Percentiles rank a stretch among this genome's conserved stretches.
Conservation (phyloP, 2,888 invertebrate species). For the Sympetrum striolatum region DNA sequence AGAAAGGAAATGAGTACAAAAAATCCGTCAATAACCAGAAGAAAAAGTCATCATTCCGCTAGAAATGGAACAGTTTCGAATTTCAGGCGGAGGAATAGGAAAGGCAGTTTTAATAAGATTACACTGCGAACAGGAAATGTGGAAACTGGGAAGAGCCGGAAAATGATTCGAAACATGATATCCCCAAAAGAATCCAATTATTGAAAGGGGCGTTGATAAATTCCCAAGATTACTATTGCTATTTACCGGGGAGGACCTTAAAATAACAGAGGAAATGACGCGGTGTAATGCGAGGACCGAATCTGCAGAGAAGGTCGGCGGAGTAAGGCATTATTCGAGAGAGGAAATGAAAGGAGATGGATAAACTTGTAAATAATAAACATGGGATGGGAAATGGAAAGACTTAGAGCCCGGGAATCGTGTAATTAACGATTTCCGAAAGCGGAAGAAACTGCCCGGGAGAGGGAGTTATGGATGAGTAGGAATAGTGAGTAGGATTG, state of each 20-base stretch:
- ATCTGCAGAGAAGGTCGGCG: background rate
- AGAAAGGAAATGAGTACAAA: background rate
- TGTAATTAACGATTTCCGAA: background rate
- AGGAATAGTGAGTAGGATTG: too few relatives aligned
- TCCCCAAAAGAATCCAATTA: too few relatives aligned
- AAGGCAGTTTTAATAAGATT: background rate
- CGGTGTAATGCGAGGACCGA: background rate
- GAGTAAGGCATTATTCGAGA: background rate
- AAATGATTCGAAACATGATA: too few relatives aligned
- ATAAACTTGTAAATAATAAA: conserved; percentile 16
- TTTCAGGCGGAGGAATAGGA: background rate
- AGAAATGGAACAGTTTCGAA: background rate
- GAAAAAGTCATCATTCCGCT: background rate
- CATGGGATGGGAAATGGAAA: conserved; percentile 6
- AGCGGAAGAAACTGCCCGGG: background rate
- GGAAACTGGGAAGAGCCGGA: too few relatives aligned
- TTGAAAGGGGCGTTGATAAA: too few relatives aligned
- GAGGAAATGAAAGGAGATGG: background rate
- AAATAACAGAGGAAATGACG: background rate
- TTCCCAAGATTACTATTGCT: too few relatives aligned
- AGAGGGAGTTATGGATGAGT: too few relatives aligned
- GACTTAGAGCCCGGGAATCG: background rate
- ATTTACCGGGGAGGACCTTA: background rate
- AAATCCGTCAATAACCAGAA: background rate
- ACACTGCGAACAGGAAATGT: too few relatives aligned